A percentile compares a stretch with the other conserved stretches of the same genome.
phyloP scores from a whole-genome alignment of 2,113 vertebrate species.

The Varanus komodoensis region DNA sequence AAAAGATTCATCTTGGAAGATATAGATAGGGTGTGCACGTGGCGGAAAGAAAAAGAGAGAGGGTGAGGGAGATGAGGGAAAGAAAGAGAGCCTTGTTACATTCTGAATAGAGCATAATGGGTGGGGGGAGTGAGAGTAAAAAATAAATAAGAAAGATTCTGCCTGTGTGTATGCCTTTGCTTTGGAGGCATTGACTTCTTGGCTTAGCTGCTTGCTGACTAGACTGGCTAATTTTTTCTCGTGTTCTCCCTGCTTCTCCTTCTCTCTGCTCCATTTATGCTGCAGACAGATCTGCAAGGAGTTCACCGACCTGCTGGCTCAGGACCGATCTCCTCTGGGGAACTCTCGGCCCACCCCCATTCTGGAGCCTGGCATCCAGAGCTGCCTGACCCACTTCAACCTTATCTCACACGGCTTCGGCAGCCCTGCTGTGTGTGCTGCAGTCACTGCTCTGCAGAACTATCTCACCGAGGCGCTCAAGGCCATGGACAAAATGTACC shows the following conservation, averaged over 20 bases:
- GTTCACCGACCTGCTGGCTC: slow-evolving; percentile 99
- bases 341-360: slow-evolving; percentile 98
- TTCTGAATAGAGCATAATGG: neutral
- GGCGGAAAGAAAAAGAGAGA: neutral
- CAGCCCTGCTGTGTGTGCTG: slow-evolving; percentile 96
- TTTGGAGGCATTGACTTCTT: slow-evolving; percentile 3
- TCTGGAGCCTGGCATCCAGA: slow-evolving; percentile 98
- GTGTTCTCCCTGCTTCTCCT: slow-evolving; percentile 32
- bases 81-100: neutral
- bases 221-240: slow-evolving; percentile 57
- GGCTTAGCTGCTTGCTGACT: neutral
- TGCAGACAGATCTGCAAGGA: slow-evolving; percentile 99
- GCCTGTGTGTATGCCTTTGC: rapidly evolving
- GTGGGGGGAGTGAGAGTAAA: neutral
- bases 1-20: neutral
- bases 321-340: slow-evolving; percentile 98
- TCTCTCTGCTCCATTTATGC: slow-evolving; percentile 72
- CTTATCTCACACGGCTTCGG: slow-evolving; percentile 99
- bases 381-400: slow-evolving; percentile 99
- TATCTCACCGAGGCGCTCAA: slow-evolving; percentile 99
- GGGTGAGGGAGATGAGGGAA: neutral
- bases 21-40: neutral
- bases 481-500: slow-evolving; percentile 99
- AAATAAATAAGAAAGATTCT: neutral
- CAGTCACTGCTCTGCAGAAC: slow-evolving; percentile 98